Base-by-base conservation (phyloP, 2,888 invertebrate genomes). In the Latrodectus hesperus region DNA sequence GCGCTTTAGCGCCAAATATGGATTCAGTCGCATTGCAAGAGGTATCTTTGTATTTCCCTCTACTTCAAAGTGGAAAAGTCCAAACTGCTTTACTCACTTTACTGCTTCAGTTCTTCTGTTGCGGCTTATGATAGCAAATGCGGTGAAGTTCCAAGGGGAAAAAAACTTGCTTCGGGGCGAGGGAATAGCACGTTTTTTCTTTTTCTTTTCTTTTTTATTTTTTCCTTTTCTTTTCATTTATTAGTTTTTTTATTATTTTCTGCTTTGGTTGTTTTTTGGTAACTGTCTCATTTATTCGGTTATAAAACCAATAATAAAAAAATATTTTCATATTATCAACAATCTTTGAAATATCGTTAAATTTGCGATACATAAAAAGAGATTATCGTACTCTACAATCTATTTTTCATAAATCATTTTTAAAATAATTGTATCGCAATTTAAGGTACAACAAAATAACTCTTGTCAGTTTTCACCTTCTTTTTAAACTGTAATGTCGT, bases 31-130 rank as follows among this genome's bases (percentile, higher is more conserved):
- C 38, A 38, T 38, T 38, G 38, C 38, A 38, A 38, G 2, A 38
- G 38, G 38, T 38, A 38, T 38, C 38, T 17, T 68, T 76, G 17
- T 77, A 53, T 70, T 55, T 74, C 79, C 38, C 74, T 68, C 67
- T 52, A 71, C 17, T 16, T 26, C 11, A 26, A 86, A 86, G 80
- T 86, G 85, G 85, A 86, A 53, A 17, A 72, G 72, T 80, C 85
- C 80, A 70, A 79, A 75, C 80, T 85, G 73, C 80, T 75, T 77
- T 22, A 64, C 64, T 52, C 80, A 70, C 76, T 75, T 72, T 22
- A 64, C 64, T 52, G 72, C 78, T 75, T 77, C 51, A 76, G 64
- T 71, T 80, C 80, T 75, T 26, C 11, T 38, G 75, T 74, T 60
- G 64, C 78, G 38, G 72, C 72, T 22, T 38, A 38, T 38, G 38